phyloP scores from a whole-genome alignment of 2,797 vertebrate species.

The Bradypodion ventrale region DNA sequence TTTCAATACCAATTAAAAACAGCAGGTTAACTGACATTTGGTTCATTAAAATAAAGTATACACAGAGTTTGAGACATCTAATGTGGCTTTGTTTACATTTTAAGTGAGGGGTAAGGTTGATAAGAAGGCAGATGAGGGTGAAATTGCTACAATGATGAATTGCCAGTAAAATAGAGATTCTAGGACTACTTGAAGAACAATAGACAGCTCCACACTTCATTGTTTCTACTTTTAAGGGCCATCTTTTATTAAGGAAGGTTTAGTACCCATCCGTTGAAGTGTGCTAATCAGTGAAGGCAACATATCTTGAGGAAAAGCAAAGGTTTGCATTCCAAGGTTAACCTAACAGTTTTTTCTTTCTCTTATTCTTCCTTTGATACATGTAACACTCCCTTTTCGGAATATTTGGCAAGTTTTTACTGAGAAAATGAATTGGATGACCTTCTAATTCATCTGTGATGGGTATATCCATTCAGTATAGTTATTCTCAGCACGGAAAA shows the following conservation, averaged over 20 bases:
- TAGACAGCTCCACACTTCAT: background rate
- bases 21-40: slow-evolving; percentile 13
- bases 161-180: background rate
- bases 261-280: background rate
- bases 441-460: background rate
- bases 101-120: background rate
- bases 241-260: background rate
- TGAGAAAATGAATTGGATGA: background rate
- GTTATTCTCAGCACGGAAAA: background rate
- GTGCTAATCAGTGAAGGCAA: background rate
- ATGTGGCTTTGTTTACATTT: slow-evolving; percentile 15
- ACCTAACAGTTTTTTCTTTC: background rate
- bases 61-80: background rate
- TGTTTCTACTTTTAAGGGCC: background rate
- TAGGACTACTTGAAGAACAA: background rate
- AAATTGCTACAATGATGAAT: background rate
- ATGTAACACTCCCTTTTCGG: too few species aligned
- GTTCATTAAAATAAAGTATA: slow-evolving; percentile 3
- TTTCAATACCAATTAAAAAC: slow-evolving; percentile 46
- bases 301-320: background rate
- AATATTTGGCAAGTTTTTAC: background rate
- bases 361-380: background rate
- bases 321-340: background rate
- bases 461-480: background rate
- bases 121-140: slow-evolving; percentile 3